Percentiles rank a stretch among this genome's conserved stretches.
Evolutionary conservation across 2,888 invertebrate genomes (phyloP).

Genomic region (Meteorus colon): DNA sequence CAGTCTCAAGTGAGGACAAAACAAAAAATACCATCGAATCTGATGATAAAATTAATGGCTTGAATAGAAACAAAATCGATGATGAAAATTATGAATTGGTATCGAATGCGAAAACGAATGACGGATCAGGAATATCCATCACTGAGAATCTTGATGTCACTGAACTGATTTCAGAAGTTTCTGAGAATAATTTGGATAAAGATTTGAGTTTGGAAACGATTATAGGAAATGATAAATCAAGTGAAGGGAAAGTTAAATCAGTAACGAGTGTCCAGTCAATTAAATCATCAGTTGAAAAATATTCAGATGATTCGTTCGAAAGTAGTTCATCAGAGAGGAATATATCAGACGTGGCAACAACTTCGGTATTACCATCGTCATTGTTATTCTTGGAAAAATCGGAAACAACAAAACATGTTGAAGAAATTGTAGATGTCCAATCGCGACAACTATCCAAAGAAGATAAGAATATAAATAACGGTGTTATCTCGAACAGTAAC

Average conservation of each 20-base stretch:
- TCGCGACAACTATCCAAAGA: not conserved
- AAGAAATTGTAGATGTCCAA: not conserved
- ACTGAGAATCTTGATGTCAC: slow-evolving; percentile 31
- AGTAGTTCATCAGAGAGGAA: slow-evolving; percentile 27
- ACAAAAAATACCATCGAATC: not conserved
- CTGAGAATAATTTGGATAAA: not conserved
- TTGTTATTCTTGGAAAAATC: not conserved
- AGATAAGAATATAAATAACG: slow-evolving; percentile 12
- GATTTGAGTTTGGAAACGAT: not conserved
- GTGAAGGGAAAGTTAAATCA: slow-evolving; percentile 11
- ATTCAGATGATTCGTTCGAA: slow-evolving; percentile 50
- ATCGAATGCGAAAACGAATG: not conserved
- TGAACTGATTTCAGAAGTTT: slow-evolving; percentile 8
- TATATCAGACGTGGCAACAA: not conserved
- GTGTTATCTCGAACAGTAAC: not conserved
- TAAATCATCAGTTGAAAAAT: slow-evolving; percentile 17
- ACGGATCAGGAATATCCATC: slow-evolving; percentile 32
- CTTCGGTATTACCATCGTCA: not conserved
- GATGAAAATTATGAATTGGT: slow-evolving; percentile 11
- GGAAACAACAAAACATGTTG: slow-evolving; percentile 6
- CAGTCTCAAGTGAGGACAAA: not conserved
- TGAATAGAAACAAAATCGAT: slow-evolving; percentile 21
- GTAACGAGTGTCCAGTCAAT: not conserved
- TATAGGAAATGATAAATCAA: slow-evolving; percentile 16
- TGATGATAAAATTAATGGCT: slow-evolving; percentile 5